Evolutionary conservation across 2,888 invertebrate species (phyloP).

Genomic region (Rhingia rostrata): DNA sequence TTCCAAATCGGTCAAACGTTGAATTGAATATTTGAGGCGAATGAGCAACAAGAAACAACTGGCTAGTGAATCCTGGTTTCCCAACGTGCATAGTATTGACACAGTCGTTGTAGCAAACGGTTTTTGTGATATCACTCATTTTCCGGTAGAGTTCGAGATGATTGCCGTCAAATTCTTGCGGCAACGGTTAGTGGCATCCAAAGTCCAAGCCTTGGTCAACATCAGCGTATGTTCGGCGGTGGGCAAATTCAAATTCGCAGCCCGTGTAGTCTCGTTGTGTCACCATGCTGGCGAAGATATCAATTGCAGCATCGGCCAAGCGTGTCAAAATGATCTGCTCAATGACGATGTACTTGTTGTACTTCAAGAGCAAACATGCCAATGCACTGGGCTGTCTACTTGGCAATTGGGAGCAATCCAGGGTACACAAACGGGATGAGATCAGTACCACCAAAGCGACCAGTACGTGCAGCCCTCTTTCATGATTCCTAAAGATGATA

Average conservation of each 20-base stretch:
- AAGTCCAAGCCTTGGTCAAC: slow-evolving; percentile 92
- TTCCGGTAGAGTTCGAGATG: slow-evolving; percentile 86
- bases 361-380: slow-evolving; percentile 87
- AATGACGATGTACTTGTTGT: slow-evolving; percentile 92
- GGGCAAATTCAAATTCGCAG: slow-evolving; percentile 86
- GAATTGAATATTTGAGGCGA: too few species aligned
- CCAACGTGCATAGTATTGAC: slow-evolving; percentile 81
- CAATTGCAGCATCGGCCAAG: slow-evolving; percentile 94
- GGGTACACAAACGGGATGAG: slow-evolving; percentile 89
- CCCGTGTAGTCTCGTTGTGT: slow-evolving; percentile 91
- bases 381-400: slow-evolving; percentile 85
- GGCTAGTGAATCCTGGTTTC: too few species aligned
- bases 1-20: too few species aligned
- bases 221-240: slow-evolving; percentile 90
- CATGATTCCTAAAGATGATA: slow-evolving; percentile 93
- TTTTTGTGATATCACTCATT: slow-evolving; percentile 86
- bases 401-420: slow-evolving; percentile 87
- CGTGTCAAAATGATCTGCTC: slow-evolving; percentile 95
- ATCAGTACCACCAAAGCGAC: slow-evolving; percentile 89
- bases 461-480: slow-evolving; percentile 90
- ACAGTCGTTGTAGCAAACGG: slow-evolving; percentile 84
- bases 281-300: slow-evolving; percentile 93
- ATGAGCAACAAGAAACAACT: too few species aligned
- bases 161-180: slow-evolving; percentile 85
- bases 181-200: slow-evolving; percentile 89